These are phyloP conservation scores for Ormyrus thymus DNA, from an alignment of 2,888 invertebrate species.

Conservation along the genomic window DNA sequence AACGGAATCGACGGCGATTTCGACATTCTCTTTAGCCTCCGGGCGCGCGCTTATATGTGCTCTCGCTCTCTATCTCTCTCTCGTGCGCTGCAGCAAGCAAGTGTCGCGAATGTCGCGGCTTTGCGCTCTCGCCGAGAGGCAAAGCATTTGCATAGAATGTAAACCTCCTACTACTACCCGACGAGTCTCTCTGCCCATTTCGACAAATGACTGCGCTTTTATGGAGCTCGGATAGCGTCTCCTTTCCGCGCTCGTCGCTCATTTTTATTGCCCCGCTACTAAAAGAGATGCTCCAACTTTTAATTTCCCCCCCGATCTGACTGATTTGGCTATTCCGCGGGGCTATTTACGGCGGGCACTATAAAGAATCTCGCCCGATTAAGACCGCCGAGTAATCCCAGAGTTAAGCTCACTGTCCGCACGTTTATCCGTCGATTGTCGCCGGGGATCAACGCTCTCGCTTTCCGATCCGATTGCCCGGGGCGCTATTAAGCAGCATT, in stretches of 20 bases:
- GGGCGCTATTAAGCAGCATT: not conserved
- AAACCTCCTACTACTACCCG: not conserved
- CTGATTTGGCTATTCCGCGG: not conserved
- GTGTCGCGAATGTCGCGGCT: constrained; percentile 8
- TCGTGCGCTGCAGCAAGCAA: not conserved
- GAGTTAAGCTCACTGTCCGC: too few species aligned
- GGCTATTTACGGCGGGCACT: not conserved
- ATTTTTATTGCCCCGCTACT: constrained; percentile 11
- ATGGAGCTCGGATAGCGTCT: constrained; percentile 14
- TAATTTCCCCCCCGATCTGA: too few species aligned
- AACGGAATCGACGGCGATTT: constrained; percentile 44
- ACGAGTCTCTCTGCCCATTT: not conserved
- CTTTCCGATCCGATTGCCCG: not conserved
- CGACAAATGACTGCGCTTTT: constrained; percentile 27
- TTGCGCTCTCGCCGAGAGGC: not conserved
- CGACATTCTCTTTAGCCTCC: constrained; percentile 19
- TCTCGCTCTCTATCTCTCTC: not conserved
- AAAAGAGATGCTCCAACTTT: too few species aligned
- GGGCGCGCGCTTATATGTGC: not conserved
- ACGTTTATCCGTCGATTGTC: too few species aligned
- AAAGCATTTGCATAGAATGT: constrained; percentile 33
- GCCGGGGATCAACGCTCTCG: too few species aligned
- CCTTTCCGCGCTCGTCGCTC: not conserved
- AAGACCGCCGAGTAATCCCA: too few species aligned
- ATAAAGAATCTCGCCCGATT: not conserved